Evolutionary conservation across 2,113 vertebrate species (phyloP).

Genomic region (Neotragus moschatus): DNA sequence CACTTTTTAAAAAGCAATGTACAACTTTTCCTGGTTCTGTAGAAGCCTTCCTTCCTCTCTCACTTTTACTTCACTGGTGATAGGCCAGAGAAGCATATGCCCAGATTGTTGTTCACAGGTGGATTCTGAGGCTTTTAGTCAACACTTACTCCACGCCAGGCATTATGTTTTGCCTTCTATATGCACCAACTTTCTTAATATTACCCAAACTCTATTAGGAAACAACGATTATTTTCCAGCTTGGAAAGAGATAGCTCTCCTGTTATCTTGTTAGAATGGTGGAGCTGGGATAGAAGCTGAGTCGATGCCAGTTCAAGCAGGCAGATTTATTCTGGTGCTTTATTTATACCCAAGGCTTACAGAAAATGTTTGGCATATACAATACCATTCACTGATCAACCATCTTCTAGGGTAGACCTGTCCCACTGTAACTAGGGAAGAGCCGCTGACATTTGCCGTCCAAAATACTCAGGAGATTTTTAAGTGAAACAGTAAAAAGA

Average conservation of each 20-base stretch:
- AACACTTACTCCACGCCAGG: background rate
- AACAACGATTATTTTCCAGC: background rate
- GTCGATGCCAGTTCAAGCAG: background rate
- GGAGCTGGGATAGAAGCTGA: background rate
- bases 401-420: background rate
- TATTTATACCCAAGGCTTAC: background rate
- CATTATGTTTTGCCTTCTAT: background rate
- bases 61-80: background rate
- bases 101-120: background rate
- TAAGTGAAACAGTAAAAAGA: background rate
- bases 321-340: background rate
- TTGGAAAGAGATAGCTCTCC: background rate
- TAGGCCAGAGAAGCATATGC: background rate
- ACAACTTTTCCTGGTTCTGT: background rate
- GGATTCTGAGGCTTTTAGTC: background rate
- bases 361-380: background rate
- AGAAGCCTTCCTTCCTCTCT: background rate
- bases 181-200: background rate
- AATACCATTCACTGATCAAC: background rate
- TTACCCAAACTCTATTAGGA: background rate
- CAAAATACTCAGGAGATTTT: background rate
- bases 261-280: background rate
- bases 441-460: background rate
- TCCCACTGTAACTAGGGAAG: background rate
- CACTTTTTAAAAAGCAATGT: background rate